Base-by-base conservation (phyloP, 2,888 invertebrate genomes). In the Tinea pellionella region DNA sequence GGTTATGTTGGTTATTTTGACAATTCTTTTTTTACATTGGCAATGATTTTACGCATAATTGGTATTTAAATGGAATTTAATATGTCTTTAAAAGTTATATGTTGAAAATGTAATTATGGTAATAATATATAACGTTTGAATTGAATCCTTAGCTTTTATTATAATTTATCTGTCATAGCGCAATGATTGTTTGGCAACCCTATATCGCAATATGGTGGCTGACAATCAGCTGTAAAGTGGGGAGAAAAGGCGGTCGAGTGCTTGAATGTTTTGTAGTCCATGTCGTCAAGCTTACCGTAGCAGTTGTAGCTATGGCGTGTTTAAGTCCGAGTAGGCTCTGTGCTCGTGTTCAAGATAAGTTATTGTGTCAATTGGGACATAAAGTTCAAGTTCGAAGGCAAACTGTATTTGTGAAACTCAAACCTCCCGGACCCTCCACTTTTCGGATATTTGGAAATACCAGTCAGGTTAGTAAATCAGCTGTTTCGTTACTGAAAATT, bases 231-330 rank as follows among this genome's bases (percentile, higher is more conserved):
- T 86, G 85, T 85, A 79, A 71, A 80, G 84, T 80, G 85, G 86
- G 85, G 84, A 81, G 84, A 77, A 84, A 83, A 83, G 80, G 77
- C 74, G 75, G 80, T 15, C 32, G 32, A n/a, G 74, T 72, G 76
- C 69, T 75, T 75, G 73, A 78, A 74, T 74, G 75, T 71, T 77
- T 71, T 70, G 86, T 83, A 87, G 87, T 87, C 79, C 80, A 85
- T 82, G 82, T 88, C 77, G 78, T 81, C 80, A 78, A 87, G 84
- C 85, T 83, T 81, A 84, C 90, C 90, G 91, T 89, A 91, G 89
- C 90, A 90, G 91, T 92, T 89, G 90, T 90, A 89, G 90, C 91
- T 90, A 93, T 93, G 93, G 93, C 93, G 91, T 92, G 92, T 91
- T 89, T 92, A 90, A 92, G 92, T 89, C 91, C 93, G 89, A 91